Conservation (phyloP, 2,888 invertebrate genomes). For the Pardosa pseudoannulata region DNA sequence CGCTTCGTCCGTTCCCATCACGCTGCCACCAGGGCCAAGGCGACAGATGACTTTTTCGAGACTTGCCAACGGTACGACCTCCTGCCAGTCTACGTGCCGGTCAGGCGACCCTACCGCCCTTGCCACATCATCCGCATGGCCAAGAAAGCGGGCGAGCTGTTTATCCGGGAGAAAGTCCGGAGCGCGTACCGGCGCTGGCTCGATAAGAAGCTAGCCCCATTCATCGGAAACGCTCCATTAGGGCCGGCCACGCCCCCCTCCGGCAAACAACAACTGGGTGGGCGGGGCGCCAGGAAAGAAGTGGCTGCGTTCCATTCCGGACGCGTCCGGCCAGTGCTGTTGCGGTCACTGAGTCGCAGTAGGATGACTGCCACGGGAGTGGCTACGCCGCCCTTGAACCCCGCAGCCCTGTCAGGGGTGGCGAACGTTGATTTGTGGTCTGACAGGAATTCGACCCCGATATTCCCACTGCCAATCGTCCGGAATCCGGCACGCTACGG, state of each 20-base stretch:
- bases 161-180: conserved; percentile 61
- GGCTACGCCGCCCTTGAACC: conserved; percentile 24
- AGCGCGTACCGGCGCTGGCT: conserved; percentile 59
- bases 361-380: conserved; percentile 17
- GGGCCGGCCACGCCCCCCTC: conserved; percentile 15
- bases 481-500: conserved; percentile 56
- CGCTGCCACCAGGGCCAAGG: neutral
- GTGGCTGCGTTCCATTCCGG: neutral
- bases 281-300: neutral
- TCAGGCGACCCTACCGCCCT: conserved; percentile 44
- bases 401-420: conserved; percentile 19
- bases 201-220: conserved; percentile 50
- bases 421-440: conserved; percentile 52
- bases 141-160: conserved; percentile 61
- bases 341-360: neutral
- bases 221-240: conserved; percentile 21
- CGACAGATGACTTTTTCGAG: conserved; percentile 41
- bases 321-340: neutral
- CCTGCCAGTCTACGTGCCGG: conserved; percentile 41
- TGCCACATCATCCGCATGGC: conserved; percentile 69
- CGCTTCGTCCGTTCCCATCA: conserved; percentile 22
- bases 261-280: conserved; percentile 32
- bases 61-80: conserved; percentile 57
- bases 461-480: conserved; percentile 66
- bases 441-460: conserved; percentile 52